Evolutionary conservation across 35 echinoderm and acorn worm species (phyloP), one percentile per base, ranked within the genome.

Genomic region (Stichopus chloronotus): DNA sequence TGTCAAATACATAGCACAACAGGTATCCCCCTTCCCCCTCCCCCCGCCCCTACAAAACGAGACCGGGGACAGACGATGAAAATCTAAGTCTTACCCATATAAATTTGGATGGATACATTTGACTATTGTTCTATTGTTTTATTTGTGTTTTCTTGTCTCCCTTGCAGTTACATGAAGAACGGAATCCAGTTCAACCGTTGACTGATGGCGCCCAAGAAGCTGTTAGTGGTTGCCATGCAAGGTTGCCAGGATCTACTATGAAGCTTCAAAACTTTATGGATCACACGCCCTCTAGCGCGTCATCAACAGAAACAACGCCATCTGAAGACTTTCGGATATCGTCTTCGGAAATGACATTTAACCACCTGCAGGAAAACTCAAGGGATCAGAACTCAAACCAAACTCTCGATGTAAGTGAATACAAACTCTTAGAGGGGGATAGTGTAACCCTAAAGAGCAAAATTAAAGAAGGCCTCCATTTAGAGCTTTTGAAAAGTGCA

Each of bases 211-310:
- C 24, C 16, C 54, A 58, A n/a, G 57, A 56, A 20, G 19, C 82
- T 22, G 30, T 25, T 85, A 17, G 57, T 58, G 55, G 55, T n/a
- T 16, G 56, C 14, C 55, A 56, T 20, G 24, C 82, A 21, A 19
- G 22, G 55, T n/a, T 56, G 58, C 16, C 55, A 12, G 23, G 55
- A 85, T 22, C 82, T 25, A 71, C 43, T 20, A 89, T 89, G 87
- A 89, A 89, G 87, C 63, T 89, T 6, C 87, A 89, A 25, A 72
- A 89, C 71, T 89, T 72, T 52, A 89, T 89, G 87, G 87, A 89
- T 69, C 57, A 89, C 16, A 30, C 87, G 59, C 59, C 61, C n/a
- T 89, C 87, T 21, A 30, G 87, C 21, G 14, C 87, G 61, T 63
- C 87, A 30, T 69, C 86, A 72, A 30, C 8, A 7, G 87, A 89